Conservation (phyloP, 2,888 invertebrate species). For the Parthenolecanium corni region DNA sequence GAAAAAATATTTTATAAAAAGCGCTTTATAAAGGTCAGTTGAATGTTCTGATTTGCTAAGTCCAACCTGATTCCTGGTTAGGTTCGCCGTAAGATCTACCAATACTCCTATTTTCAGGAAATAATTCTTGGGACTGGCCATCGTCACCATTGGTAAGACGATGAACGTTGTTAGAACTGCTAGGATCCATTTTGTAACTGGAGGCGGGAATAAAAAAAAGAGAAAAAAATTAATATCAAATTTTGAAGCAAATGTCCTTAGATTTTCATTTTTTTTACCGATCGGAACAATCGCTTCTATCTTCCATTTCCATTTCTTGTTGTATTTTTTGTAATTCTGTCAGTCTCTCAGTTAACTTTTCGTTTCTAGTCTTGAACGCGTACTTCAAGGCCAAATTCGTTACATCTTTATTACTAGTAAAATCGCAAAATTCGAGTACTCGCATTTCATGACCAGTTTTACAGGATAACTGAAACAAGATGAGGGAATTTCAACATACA, state of each 20-base stretch:
- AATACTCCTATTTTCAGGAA: constrained; percentile 11
- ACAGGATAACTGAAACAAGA: constrained; percentile 56
- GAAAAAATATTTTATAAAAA: background rate
- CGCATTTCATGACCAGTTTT: constrained; percentile 71
- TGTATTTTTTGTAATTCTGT: constrained; percentile 36
- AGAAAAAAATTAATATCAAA: background rate
- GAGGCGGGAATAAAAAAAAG: background rate
- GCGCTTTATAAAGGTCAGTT: background rate
- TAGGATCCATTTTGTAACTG: background rate
- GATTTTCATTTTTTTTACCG: no score
- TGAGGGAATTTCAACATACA: constrained; percentile 3
- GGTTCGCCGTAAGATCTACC: background rate
- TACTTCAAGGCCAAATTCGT: constrained; percentile 80
- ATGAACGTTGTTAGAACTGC: background rate
- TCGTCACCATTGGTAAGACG: background rate
- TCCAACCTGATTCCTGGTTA: background rate
- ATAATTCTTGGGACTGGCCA: constrained; percentile 34
- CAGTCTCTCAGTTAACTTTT: constrained; percentile 64
- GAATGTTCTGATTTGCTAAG: no score
- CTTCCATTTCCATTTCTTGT: background rate
- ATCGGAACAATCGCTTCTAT: background rate
- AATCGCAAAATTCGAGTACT: constrained; percentile 73
- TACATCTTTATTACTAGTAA: constrained; percentile 63
- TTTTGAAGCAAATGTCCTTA: no score
- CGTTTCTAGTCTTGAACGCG: constrained; percentile 63